phyloP scores from a whole-genome alignment of 2,113 vertebrate species.

The Epinephelus lanceolatus region DNA sequence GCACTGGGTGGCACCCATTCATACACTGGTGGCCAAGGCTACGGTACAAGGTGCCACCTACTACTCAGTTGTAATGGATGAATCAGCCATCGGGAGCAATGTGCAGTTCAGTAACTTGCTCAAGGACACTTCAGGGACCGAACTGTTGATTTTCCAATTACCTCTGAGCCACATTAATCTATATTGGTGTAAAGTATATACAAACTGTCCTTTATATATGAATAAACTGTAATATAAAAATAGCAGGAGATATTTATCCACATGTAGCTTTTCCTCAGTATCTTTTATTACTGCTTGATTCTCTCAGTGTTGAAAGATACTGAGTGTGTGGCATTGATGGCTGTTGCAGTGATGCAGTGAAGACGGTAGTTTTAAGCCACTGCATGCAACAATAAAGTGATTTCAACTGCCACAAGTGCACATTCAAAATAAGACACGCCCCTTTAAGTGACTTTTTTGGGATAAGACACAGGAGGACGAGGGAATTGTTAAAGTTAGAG shows the following conservation, averaged over 20 bases:
- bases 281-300: not conserved
- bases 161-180: too few relatives aligned
- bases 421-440: conserved; percentile 15
- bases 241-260: not conserved
- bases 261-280: not conserved
- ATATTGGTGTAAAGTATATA: too few relatives aligned
- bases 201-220: not conserved
- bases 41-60: too few relatives aligned
- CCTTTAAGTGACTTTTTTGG: conserved; percentile 12
- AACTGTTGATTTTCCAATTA: too few relatives aligned
- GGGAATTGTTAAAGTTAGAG: not conserved
- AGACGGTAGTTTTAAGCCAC: not conserved
- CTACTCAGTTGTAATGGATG: too few relatives aligned
- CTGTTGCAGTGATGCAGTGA: not conserved
- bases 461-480: not conserved
- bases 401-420: conserved; percentile 29
- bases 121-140: too few relatives aligned
- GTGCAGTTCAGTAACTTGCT: too few relatives aligned
- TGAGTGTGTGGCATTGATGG: not conserved
- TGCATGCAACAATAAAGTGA: not conserved
- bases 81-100: too few relatives aligned
- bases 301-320: not conserved
- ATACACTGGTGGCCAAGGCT: too few relatives aligned
- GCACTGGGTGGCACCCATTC: too few relatives aligned
- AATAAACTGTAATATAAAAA: not conserved